Conservation (phyloP, 2,797 vertebrate genomes). For the Acridotheres tristis region DNA sequence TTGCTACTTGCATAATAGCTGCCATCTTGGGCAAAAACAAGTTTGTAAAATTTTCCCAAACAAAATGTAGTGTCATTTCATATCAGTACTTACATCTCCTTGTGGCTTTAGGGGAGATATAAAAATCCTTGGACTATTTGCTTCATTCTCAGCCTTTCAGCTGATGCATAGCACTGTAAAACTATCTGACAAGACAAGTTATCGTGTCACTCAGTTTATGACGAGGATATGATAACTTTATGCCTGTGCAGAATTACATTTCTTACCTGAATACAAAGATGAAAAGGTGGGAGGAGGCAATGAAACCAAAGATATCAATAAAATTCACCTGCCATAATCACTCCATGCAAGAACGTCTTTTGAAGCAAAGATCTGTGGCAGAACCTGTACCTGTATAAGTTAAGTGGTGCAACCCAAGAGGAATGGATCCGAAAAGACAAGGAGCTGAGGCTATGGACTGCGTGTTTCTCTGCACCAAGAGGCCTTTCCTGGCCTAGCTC, state of each 20-base stretch:
- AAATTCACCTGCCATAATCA: neutral
- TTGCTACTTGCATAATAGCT: constrained; percentile 2
- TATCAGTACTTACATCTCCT: constrained; percentile 33
- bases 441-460: neutral
- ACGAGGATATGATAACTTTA: constrained; percentile 7
- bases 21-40: constrained; percentile 5
- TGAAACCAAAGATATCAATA: neutral
- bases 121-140: constrained; percentile 15
- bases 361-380: neutral
- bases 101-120: constrained; percentile 18
- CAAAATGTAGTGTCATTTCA: constrained; percentile 38
- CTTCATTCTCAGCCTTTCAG: constrained; percentile 21
- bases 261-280: neutral
- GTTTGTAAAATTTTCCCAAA: neutral
- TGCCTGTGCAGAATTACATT: neutral
- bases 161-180: constrained; percentile 9
- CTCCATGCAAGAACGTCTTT: neutral
- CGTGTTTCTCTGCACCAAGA: neutral
- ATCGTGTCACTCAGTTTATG: neutral
- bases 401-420: neutral
- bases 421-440: neutral
- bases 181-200: constrained; percentile 39
- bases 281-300: neutral
- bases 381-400: neutral
- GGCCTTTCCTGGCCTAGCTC: neutral